These are phyloP conservation scores for Lonchura striata DNA, from an alignment of 2,113 vertebrate genomes.

Conservation along the genomic window DNA sequence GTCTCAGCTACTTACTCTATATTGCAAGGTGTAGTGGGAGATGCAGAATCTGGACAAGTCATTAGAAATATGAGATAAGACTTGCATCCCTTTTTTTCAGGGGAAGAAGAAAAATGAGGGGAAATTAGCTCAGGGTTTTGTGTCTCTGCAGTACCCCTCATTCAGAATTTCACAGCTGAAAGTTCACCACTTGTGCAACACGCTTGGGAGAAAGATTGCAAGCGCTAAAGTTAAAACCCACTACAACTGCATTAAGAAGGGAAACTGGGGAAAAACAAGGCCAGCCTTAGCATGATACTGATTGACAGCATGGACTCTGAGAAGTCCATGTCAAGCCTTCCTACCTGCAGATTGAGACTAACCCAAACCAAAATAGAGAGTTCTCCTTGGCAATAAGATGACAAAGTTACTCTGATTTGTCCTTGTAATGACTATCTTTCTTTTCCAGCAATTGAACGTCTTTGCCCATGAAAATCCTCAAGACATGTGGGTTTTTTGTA, in stretches of 20 bases:
- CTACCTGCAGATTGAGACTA: background rate
- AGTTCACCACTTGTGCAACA: background rate
- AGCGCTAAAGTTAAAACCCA: background rate
- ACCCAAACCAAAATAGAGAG: background rate
- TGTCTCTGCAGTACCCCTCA: background rate
- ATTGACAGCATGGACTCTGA: background rate
- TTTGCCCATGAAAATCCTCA: background rate
- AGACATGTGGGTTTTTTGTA: background rate
- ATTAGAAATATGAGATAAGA: background rate
- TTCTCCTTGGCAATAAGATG: background rate
- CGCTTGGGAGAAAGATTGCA: background rate
- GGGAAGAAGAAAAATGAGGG: background rate
- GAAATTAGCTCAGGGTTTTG: background rate
- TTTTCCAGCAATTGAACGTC: background rate
- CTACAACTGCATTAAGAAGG: background rate
- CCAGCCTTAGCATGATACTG: background rate
- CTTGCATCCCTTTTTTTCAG: background rate
- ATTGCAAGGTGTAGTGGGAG: background rate
- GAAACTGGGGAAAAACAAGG: background rate
- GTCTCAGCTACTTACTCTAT: background rate
- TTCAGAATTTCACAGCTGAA: background rate
- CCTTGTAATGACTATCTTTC: background rate
- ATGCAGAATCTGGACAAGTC: background rate
- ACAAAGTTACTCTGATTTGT: background rate
- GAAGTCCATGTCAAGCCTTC: background rate